Base-by-base conservation (phyloP, 2,797 vertebrate genomes). In the Falco naumanni region DNA sequence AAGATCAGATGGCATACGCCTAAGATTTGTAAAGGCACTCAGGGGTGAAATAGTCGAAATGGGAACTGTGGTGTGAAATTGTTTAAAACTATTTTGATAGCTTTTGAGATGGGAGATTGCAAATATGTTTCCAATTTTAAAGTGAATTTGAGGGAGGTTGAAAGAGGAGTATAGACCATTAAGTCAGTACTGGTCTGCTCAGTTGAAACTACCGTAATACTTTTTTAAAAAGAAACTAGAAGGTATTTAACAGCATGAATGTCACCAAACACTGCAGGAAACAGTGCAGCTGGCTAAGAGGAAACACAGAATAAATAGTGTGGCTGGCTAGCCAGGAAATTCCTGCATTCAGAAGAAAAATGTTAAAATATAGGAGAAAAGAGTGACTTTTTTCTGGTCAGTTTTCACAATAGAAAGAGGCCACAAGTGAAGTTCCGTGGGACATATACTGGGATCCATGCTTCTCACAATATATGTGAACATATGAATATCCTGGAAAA, bases 211-310 rank as follows among this genome's bases (percentile, higher is more conserved):
- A 4, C n/a, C 70, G 15, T 34, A 66, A 34, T 22, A 29, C 1
- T 5, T 69, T 16, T 53, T 53, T 60, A 16, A 4, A 16, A 68
- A 79, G 57, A 11, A 60, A 18, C 20, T 69, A 19, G 47, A 86
- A 87, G 0, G 0, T 28, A 31, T 77, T 31, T 51, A 39, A 48
- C 1, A 7, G 5, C 31, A 19, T 77, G 24, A 48, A 0, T 72
- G 13, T 50, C 47, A 48, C 21, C 37, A 56, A 82, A 61, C 29
- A n/a, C 11, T 16, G 1, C 10, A 78, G 25, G 31, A 81, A 77
- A n/a, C 10, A n/a, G 5, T 9, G 9, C 26, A 71, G 20, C 19
- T 24, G 26, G 3, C 13, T 54, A 39, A 75, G 43, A 66, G 22
- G 47, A 91, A 85, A 33, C 2, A 41, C 26, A 20, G n/a, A 65